Base-by-base conservation (phyloP, 2,888 invertebrate species). In the Apoda limacodes region DNA sequence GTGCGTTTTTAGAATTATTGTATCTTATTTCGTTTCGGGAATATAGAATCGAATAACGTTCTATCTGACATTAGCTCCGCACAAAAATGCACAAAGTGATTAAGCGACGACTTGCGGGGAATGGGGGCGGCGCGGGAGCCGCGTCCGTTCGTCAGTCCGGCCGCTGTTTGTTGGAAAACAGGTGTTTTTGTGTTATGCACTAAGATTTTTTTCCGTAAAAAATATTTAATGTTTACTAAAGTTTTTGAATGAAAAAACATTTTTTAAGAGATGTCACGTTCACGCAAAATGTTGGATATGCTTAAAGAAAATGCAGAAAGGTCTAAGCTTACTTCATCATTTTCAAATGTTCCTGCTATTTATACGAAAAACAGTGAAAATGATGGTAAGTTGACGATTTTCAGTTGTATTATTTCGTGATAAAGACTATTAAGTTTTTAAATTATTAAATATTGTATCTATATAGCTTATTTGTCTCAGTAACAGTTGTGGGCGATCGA, bases 31-130 rank as follows among this genome's bases (percentile, higher is more conserved):
- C 25, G 39, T 39, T 39, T 34, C 20, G 28, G 30, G 32, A 28
- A 32, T 39, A 35, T 30, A 33, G 11, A 41, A 34, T 34, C 30
- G 27, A 33, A 31, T 29, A 33, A 33, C 31, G 37, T 34, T 22
- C 34, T 11, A 32, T 29, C 25, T 15, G 34, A 21, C 20, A 4
- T 17, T 22, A 10, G 28, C 4, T 17, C 19, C 17, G 26, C 17
- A 10, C 11, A 26, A 26, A n/a, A 26, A 26, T 9, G 26, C 26
- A 9, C 10, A 7, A 26, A 15, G 17, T 26, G 17, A 14, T 14
- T 22, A 22, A 12, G 28, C 10, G 22, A 28, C 21, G 22, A 13
- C 12, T 12, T 12, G 28, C 21, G 28, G 21, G 27, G n/a, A n/a
- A 2, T 3, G 20, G 9, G 6, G 27, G 21, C 9, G 28, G 7